Evolutionary conservation across 2,797 vertebrate species (phyloP), one percentile per base, ranked within the genome.

Genomic region (Peromyscus attwateri): DNA sequence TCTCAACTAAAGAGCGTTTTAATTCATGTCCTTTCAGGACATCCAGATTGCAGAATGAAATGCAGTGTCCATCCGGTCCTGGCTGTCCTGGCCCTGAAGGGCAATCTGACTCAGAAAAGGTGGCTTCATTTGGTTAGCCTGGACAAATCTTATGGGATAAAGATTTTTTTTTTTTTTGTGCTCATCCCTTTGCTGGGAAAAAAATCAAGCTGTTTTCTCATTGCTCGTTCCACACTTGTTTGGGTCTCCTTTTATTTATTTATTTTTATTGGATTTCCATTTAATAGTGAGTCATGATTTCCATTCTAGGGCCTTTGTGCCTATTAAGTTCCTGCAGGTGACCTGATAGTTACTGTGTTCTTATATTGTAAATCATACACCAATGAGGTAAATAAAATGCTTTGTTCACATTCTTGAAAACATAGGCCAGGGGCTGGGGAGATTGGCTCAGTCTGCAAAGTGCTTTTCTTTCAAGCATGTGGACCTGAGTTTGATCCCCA

Each of bases 291-390:
- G 34, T 23, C 81, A n/a, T 7, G 46, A 13, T 77, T 93, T 57
- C 57, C 1, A n/a, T 66, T 88, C 79, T 80, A 29, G 55, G 60
- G 60, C 76, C 37, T 29, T 19, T 31, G 52, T 76, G 19, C 31
- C 46, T 71, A 19, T 73, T 66, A 80, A 68, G 37, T 90, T 27
- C 62, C 7, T 49, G 4, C 40, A 43, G 40, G 21, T 52, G 27
- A 62, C 49, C 46, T 91, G 87, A 70, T n/a, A 34, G 16, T 77
- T n/a, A 66, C 6, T 55, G 34, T 88, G 68, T 77, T 34, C 87
- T 87, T 77, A 84, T 49, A n/a, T 68, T 71, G 7, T 88, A 97
- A 94, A 55, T 71, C n/a, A 64, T 71, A 75, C 46, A 43, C 23
- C 13, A 34, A 40, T 29, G 34, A 92, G 76, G 52, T 60, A 83